phyloP scores from a whole-genome alignment of 2,888 invertebrate genomes.

The Drosophila pegasa region DNA sequence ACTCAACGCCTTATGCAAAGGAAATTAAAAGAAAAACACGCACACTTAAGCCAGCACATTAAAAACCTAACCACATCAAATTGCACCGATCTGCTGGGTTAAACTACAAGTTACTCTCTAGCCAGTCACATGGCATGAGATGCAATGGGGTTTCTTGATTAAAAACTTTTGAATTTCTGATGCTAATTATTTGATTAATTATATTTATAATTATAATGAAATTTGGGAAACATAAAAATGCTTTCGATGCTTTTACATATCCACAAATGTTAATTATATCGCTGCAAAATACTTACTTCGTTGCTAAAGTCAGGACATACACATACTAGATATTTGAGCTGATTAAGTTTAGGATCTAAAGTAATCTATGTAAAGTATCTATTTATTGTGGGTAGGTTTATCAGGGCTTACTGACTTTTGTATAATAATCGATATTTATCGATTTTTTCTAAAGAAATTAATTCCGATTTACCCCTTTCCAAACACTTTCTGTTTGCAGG shows the following conservation, averaged over 20 bases:
- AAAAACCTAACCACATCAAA: not conserved
- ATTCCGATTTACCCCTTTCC: no score
- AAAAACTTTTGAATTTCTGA: not conserved
- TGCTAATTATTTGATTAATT: no score
- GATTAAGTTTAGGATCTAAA: no score
- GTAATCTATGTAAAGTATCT: no score
- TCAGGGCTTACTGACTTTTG: no score
- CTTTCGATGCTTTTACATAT: not conserved
- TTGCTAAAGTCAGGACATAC: not conserved
- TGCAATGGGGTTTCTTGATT: not conserved
- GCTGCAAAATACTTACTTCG: not conserved
- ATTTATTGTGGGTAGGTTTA: no score
- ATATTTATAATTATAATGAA: not conserved
- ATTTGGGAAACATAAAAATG: not conserved
- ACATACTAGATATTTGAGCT: not conserved
- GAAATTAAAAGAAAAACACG: constrained; percentile 15
- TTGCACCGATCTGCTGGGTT: not conserved
- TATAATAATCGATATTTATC: not conserved
- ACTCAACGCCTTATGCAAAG: constrained; percentile 53
- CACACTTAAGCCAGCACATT: constrained; percentile 8
- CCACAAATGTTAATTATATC: not conserved
- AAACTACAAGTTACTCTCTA: not conserved
- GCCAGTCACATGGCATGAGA: not conserved
- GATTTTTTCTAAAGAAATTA: not conserved
- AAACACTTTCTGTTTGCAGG: not conserved